Base-by-base conservation (phyloP, 2,113 vertebrate genomes). In the Engraulis encrasicolus region DNA sequence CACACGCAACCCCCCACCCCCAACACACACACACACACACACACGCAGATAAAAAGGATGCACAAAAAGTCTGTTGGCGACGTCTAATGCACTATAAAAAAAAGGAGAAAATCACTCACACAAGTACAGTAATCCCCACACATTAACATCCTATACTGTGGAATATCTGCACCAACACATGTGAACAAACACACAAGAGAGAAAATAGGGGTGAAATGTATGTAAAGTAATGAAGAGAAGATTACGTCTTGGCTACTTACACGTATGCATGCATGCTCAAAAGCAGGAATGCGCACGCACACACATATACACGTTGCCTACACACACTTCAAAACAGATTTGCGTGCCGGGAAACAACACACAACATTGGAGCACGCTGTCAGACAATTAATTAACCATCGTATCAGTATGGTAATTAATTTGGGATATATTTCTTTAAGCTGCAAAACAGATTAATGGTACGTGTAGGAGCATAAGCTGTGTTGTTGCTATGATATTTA, bases 51-150 rank as follows among this genome's bases (percentile, higher is more conserved):
- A 61, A 20, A 84, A 80, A 82, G 82, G 49, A 61, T 78, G 81
- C 58, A 82, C 61, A 48, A 34, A 52, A n/a, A n/a, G n/a, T n/a
- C n/a, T n/a, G n/a, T n/a, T n/a, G n/a, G n/a, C n/a, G n/a, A n/a
- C n/a, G n/a, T n/a, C 20, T 49, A 23, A 86, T 86, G 84, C 50
- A 81, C 54, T 71, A 49, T 81, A 79, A 38, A 88, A 88, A 88
- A 86, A 58, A 90, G 85, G 82, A 77, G 85, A 83, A 85, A 84
- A 79, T 38, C 77, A 80, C 31, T 66, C 58, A 45, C 4, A 45
- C 40, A 5, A 45, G 9, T 45, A 3, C 40, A 45, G 9, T 5
- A 3, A 45, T 45, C 40, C 40, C 3, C 9, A 45, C 40, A 45
- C 40, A 45, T n/a, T n/a, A n/a, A n/a, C n/a, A n/a, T n/a, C n/a